Conservation (phyloP, 2,888 invertebrate genomes). For the Drosophila flavopinicola region DNA sequence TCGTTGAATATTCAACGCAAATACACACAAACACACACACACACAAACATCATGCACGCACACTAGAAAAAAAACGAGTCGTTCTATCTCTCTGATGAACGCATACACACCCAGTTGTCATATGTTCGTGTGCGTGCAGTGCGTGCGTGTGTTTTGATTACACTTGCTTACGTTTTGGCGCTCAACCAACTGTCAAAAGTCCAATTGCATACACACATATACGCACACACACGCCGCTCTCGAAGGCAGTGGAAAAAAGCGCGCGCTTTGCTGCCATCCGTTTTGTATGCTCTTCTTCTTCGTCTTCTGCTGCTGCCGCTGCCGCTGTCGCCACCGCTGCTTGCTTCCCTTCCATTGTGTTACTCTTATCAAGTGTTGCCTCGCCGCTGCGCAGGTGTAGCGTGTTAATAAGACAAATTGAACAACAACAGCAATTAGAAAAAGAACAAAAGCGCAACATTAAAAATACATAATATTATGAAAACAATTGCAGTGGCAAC, state of each 20-base stretch:
- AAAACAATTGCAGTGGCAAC: slow-evolving; percentile 59
- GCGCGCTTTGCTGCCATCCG: slow-evolving; percentile 61
- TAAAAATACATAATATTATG: slow-evolving; percentile 38
- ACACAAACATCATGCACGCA: slow-evolving; percentile 50
- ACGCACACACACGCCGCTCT: no score
- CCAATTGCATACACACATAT: slow-evolving; percentile 60
- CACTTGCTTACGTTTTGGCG: slow-evolving; percentile 79
- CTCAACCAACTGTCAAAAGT: slow-evolving; percentile 65
- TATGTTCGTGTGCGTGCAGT: slow-evolving; percentile 59
- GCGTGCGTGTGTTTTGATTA: slow-evolving; percentile 80
- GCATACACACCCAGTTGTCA: slow-evolving; percentile 61
- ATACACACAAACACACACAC: slow-evolving; percentile 51
- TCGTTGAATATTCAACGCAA: slow-evolving; percentile 57
- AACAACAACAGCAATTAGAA: slow-evolving; percentile 38
- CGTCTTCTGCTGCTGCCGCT: slow-evolving; percentile 30
- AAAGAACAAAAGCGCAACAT: slow-evolving; percentile 57
- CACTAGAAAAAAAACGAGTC: slow-evolving; percentile 35
- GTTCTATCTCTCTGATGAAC: slow-evolving; percentile 37
- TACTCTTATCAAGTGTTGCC: slow-evolving; percentile 56
- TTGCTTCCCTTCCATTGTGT: slow-evolving; percentile 52
- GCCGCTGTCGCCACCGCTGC: slow-evolving; percentile 33
- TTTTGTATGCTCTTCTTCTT: slow-evolving; percentile 54
- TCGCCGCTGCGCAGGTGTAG: slow-evolving; percentile 74
- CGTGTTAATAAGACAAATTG: slow-evolving; percentile 61
- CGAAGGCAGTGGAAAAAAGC: slow-evolving; percentile 62